A percentile compares a stretch with the other conserved stretches of the same genome.
Evolutionary conservation across 2,888 invertebrate species (phyloP).

Genomic region (Phengaris alcon): DNA sequence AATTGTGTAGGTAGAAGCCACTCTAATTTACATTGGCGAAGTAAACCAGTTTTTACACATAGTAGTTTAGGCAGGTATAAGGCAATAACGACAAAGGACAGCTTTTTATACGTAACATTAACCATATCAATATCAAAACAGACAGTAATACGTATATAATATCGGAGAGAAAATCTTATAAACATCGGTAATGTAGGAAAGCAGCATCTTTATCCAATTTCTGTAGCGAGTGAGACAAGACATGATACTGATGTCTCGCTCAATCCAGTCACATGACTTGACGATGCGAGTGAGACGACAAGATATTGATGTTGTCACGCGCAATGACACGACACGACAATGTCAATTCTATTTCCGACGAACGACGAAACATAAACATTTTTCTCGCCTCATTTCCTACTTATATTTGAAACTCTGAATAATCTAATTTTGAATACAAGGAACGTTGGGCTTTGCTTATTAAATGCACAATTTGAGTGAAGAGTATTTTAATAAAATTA

Average conservation of each 20-base stretch:
- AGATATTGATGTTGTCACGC: conserved; percentile 53
- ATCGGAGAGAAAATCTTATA: not conserved
- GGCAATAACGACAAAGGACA: not conserved
- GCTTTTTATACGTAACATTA: not conserved
- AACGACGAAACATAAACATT: conserved; percentile 37
- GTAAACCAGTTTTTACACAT: not conserved
- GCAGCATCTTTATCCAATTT: conserved; percentile 16
- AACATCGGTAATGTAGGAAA: conserved; percentile 12
- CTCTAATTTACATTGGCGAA: not conserved
- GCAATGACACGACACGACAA: conserved; percentile 41
- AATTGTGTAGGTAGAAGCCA: not conserved
- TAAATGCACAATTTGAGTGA: not conserved
- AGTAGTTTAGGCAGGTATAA: not conserved
- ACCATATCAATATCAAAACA: conserved; percentile 11
- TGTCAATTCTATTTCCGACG: conserved; percentile 39
- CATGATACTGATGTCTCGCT: not conserved
- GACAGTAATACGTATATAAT: conserved; percentile 14
- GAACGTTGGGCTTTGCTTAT: not conserved
- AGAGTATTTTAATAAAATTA: not conserved
- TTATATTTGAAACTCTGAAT: conserved; percentile 18
- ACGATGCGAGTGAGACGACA: conserved; percentile 38
- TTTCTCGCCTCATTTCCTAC: conserved; percentile 20
- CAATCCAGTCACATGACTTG: not conserved
- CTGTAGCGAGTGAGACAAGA: not conserved
- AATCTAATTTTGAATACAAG: not conserved